Percentiles rank a stretch among this genome's conserved stretches.
Conservation (phyloP, 2,113 vertebrate genomes). For the Pseudorectes ferrugineus region DNA sequence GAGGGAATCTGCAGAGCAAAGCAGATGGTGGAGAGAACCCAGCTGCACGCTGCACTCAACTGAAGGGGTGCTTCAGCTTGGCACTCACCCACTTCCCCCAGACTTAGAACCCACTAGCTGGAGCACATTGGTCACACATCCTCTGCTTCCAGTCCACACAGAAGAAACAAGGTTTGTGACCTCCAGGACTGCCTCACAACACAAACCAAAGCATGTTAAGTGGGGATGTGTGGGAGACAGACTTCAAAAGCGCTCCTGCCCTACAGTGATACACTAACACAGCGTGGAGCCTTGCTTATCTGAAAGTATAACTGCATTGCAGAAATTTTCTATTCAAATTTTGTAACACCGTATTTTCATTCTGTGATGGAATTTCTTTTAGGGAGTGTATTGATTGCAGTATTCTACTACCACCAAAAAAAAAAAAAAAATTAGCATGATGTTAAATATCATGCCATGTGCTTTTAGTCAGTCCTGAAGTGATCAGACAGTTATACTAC, state of each 20-base stretch:
- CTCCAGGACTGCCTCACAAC: not conserved
- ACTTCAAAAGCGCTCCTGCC: not conserved
- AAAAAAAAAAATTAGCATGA: not conserved
- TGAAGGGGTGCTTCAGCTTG: not conserved
- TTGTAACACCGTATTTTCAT: not conserved
- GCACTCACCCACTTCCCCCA: accelerated
- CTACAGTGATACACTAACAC: not conserved
- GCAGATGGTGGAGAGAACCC: not conserved
- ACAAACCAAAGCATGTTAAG: not conserved
- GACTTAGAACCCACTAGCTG: not conserved
- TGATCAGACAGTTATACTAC: not conserved
- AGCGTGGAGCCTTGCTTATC: not conserved
- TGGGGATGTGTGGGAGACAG: not conserved
- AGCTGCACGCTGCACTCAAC: not conserved
- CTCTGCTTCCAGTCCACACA: not conserved
- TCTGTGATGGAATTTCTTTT: not conserved
- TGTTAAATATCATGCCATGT: not conserved
- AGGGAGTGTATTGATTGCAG: not conserved
- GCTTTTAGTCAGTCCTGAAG: not conserved
- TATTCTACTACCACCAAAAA: not conserved
- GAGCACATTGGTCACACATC: not conserved
- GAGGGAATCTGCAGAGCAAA: not conserved
- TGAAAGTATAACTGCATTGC: not conserved
- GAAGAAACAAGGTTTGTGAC: not conserved
- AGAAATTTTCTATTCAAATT: not conserved